A percentile compares a stretch with the other conserved stretches of the same genome.
Evolutionary conservation across 1,140 invertebrate genomes (phyloP).

Genomic region (Spodoptera frugiperda): DNA sequence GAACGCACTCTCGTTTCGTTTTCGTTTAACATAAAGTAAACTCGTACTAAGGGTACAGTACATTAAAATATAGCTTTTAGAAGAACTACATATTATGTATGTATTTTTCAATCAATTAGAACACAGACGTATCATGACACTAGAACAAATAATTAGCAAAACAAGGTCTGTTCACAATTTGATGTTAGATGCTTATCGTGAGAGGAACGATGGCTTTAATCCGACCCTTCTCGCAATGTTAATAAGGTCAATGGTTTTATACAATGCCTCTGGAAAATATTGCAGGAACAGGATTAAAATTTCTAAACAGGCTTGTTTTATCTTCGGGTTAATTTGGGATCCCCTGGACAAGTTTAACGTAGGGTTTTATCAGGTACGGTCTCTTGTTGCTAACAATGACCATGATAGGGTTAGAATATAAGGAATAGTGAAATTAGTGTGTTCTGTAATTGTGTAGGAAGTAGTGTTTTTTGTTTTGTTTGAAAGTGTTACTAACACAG

Average conservation of each 20-base stretch:
- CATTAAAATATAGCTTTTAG: too few relatives aligned
- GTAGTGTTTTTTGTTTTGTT: too few relatives aligned
- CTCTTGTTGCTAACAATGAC: too few relatives aligned
- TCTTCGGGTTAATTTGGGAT: background rate
- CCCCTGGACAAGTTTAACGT: background rate
- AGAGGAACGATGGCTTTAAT: background rate
- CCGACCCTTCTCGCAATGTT: slow-evolving; percentile 5
- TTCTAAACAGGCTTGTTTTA: background rate
- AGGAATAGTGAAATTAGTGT: too few relatives aligned
- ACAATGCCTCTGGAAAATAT: background rate
- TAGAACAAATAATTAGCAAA: too few relatives aligned
- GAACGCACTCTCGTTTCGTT: too few relatives aligned
- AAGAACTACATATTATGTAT: background rate
- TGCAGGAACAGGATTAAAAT: background rate
- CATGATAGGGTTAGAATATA: too few relatives aligned
- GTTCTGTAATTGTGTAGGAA: too few relatives aligned
- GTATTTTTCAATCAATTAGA: background rate
- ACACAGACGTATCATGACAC: too few relatives aligned
- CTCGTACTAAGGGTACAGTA: too few relatives aligned
- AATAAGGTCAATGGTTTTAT: background rate
- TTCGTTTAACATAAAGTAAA: too few relatives aligned
- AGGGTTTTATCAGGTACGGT: background rate
- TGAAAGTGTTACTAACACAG: too few relatives aligned
- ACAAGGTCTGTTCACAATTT: slow-evolving; percentile 4
- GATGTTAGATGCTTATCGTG: slow-evolving; percentile 8